phyloP scores from a whole-genome alignment of 2,113 vertebrate species.

The Pelvicachromis taeniatus region DNA sequence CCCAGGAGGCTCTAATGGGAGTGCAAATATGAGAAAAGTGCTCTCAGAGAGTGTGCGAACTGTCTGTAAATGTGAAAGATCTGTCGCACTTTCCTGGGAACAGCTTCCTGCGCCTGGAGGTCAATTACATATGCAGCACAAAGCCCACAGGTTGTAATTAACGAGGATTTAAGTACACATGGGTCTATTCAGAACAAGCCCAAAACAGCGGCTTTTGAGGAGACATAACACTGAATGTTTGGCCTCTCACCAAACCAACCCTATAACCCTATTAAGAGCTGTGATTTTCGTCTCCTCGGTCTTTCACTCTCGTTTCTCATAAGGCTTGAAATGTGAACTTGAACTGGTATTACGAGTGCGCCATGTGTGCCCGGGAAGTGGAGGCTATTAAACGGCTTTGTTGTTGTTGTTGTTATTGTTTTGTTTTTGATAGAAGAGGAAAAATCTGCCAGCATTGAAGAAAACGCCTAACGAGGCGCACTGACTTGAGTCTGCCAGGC shows the following conservation, averaged over 20 bases:
- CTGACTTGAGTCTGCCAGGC: not conserved
- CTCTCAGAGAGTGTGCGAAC: not conserved
- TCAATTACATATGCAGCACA: conserved; percentile 18
- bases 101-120: conserved; percentile 3
- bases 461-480: not conserved
- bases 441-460: conserved; percentile 2
- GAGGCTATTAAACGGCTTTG: conserved; percentile 18
- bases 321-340: conserved; percentile 34
- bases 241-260: conserved; percentile 37
- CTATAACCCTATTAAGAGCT: conserved; percentile 5
- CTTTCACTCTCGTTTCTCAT: conserved; percentile 18
- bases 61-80: not conserved
- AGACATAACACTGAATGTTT: conserved; percentile 54
- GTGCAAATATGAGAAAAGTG: not conserved
- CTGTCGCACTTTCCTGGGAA: conserved; percentile 11
- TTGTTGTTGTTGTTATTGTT: not conserved
- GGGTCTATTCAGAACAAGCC: conserved; percentile 32
- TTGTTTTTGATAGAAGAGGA: conserved; percentile 8
- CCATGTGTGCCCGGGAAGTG: conserved; percentile 13
- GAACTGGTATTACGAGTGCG: conserved; percentile 27
- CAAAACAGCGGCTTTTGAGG: conserved; percentile 10
- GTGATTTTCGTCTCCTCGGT: conserved; percentile 7
- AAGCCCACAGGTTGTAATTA: conserved; percentile 22
- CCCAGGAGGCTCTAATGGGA: not conserved
- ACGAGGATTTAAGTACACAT: conserved; percentile 8